A percentile compares a stretch with the other conserved stretches of the same genome.
Conservation (phyloP, 2,797 vertebrate species). For the Phoeniculus purpureus region DNA sequence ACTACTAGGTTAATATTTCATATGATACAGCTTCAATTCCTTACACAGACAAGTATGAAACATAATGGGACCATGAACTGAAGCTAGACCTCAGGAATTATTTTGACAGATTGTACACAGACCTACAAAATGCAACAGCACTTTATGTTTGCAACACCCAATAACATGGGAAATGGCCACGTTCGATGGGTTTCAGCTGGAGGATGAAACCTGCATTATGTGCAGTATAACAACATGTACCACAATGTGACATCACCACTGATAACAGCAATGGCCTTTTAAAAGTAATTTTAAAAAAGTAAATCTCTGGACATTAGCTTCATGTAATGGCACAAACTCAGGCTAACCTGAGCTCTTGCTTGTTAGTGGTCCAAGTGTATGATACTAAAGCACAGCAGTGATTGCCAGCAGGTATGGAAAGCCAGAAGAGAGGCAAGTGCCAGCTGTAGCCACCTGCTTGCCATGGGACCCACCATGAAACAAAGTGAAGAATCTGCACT, state of each 20-base stretch:
- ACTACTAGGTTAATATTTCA: conserved; percentile 31
- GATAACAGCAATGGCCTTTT: neutral
- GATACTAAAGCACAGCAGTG: neutral
- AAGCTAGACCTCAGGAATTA: conserved; percentile 36
- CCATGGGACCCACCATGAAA: neutral
- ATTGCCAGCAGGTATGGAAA: neutral
- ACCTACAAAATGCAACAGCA: conserved; percentile 16
- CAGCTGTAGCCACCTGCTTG: neutral
- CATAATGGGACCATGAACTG: neutral
- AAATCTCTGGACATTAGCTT: neutral
- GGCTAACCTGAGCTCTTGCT: neutral
- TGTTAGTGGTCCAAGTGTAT: neutral
- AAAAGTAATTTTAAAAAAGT: neutral
- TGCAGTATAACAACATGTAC: neutral
- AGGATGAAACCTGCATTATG: neutral
- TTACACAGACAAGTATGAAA: conserved; percentile 1
- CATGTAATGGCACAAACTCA: neutral
- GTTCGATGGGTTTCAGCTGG: neutral
- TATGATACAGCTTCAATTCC: conserved; percentile 31
- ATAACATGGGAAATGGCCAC: neutral
- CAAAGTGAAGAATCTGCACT: neutral
- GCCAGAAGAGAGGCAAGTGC: neutral
- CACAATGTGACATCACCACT: fast-evolving
- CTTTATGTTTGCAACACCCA: conserved; percentile 1
- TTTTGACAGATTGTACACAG: conserved; percentile 56